These are phyloP conservation scores for Bungarus multicinctus DNA, from an alignment of 2,113 vertebrate genomes.

Conservation along the genomic window DNA sequence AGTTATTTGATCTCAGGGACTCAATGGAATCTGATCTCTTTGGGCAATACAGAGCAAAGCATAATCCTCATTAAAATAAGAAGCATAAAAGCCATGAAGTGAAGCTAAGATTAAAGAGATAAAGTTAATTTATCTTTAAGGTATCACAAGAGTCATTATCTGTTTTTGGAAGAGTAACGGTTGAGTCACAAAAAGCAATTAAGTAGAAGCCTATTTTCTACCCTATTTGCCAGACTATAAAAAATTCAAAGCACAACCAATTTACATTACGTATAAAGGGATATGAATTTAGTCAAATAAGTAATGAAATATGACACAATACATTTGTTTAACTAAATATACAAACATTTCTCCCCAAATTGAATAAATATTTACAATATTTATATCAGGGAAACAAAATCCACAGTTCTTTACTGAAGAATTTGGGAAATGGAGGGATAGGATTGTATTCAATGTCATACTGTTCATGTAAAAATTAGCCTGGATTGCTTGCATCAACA, in stretches of 20 bases:
- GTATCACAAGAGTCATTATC: background rate
- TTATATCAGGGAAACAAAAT: background rate
- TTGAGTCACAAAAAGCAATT: constrained; percentile 18
- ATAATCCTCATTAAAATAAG: constrained; percentile 13
- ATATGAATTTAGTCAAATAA: constrained; percentile 2
- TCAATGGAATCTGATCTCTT: constrained; percentile 45
- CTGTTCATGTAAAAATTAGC: background rate
- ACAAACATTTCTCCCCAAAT: background rate
- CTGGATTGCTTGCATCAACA: background rate
- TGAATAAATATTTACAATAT: background rate
- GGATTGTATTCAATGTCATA: background rate
- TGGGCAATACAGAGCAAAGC: constrained; percentile 36
- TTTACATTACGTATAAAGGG: constrained; percentile 1
- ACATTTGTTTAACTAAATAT: background rate
- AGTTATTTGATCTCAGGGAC: constrained; percentile 40
- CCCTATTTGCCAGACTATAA: background rate
- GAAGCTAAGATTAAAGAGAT: background rate
- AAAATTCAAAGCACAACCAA: background rate
- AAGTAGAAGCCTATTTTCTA: constrained; percentile 20
- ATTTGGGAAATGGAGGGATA: background rate
- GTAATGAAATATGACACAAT: background rate
- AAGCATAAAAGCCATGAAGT: background rate
- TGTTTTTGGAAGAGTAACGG: background rate
- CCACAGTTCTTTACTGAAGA: background rate
- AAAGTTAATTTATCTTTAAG: background rate